Evolutionary conservation across 23 tunicate genomes (phyloP).

Genomic region (Oikopleura albicans): DNA sequence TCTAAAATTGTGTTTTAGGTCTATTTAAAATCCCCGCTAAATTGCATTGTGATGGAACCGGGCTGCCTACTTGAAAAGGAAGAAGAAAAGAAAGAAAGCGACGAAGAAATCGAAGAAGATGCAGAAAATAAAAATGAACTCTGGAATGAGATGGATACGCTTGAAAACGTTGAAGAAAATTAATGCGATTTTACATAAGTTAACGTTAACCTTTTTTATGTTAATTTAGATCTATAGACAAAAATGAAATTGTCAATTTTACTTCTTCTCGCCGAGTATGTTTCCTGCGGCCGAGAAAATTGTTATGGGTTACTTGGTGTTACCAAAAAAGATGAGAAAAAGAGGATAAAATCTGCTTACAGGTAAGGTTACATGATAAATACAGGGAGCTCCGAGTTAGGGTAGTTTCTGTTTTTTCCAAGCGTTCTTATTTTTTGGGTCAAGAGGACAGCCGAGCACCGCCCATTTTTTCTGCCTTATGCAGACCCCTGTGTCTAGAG

Average conservation of each 20-base stretch:
- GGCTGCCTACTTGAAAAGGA: not conserved
- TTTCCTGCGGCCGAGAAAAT: constrained; percentile 27
- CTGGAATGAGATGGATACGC: constrained; percentile 10
- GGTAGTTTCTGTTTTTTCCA: no score
- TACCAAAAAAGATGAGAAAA: constrained; percentile 41
- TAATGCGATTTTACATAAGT: no score
- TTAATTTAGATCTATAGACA: no score
- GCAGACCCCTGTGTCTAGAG: no score
- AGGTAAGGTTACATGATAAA: no score
- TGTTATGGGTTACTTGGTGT: constrained; percentile 65
- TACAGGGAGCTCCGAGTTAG: no score
- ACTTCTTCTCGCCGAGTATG: not conserved
- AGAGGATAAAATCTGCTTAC: constrained; percentile 92
- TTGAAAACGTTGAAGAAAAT: not conserved
- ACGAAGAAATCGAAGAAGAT: not conserved
- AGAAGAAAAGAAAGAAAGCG: not conserved
- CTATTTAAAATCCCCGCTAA: constrained; percentile 1
- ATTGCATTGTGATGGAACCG: not conserved
- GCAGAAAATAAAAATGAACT: not conserved
- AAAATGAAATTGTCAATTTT: constrained; percentile 10
- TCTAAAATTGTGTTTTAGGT: not conserved
- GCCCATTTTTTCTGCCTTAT: no score
- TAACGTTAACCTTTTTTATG: no score
- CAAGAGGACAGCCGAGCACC: no score
- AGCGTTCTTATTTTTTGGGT: no score